Percentiles rank a stretch among this genome's conserved stretches.
These are phyloP conservation scores for Siniperca chuatsi DNA, from an alignment of 2,113 vertebrate species.

Conservation along the genomic window DNA sequence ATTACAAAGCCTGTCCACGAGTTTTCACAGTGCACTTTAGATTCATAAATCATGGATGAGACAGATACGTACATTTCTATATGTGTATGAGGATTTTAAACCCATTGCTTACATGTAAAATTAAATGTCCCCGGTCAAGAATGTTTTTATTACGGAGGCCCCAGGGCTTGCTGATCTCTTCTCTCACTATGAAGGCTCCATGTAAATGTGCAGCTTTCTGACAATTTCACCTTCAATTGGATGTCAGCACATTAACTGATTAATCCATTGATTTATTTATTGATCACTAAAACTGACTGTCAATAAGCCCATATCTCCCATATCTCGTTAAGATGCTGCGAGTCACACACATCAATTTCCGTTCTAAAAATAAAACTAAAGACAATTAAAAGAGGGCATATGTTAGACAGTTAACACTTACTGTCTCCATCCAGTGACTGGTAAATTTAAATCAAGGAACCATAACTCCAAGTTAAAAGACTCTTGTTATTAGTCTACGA, in stretches of 20 bases:
- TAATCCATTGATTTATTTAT: constrained; percentile 31
- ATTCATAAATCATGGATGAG: not conserved
- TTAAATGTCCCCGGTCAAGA: not conserved
- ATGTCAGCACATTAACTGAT: constrained; percentile 38
- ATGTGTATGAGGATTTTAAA: not conserved
- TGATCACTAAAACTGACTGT: constrained; percentile 19
- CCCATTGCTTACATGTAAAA: not conserved
- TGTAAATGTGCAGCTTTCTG: not conserved
- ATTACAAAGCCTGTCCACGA: not conserved
- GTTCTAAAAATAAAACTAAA: not conserved
- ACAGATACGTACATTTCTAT: not conserved
- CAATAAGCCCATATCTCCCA: not conserved
- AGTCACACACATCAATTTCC: not conserved
- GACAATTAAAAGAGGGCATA: not conserved
- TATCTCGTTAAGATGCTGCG: not conserved
- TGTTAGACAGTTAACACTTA: not conserved
- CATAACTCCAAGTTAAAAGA: not conserved
- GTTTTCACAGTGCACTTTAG: not conserved
- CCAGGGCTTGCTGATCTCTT: not conserved
- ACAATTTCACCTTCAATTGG: constrained; percentile 30
- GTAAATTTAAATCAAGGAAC: not conserved
- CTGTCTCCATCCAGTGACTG: not conserved
- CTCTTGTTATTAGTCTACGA: not conserved
- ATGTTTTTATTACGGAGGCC: not conserved
- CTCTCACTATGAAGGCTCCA: not conserved